Evolutionary conservation across 2,113 vertebrate species (phyloP), one percentile per base, ranked within the genome.

Genomic region (Bufo bufo): DNA sequence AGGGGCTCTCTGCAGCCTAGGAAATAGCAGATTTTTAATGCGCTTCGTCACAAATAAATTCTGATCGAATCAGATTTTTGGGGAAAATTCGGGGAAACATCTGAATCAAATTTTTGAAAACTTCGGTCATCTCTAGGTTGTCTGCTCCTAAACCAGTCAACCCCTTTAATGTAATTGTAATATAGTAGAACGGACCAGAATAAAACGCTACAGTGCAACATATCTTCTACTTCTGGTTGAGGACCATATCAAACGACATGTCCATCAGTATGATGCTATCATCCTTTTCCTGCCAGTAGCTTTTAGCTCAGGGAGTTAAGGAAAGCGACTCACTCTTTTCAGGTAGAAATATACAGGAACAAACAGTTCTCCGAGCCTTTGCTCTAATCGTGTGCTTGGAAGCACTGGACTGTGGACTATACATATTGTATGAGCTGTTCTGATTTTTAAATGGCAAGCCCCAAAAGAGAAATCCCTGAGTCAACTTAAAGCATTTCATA

Each of bases 401-500:
- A 49, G 59, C 17, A 65, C 10, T 82, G 59, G 17, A 82, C n/a
- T 82, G 59, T 82, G 80, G 56, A 82, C 80, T 17, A 82, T 49
- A 50, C 56, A 63, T 82, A 65, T 47, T 63, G 19, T 59, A 56
- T 50, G 47, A 82, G 43, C 10, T 49, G 9, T 49, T 43, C 45
- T 82, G 43, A 0, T 49, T 82, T 65, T 63, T 82, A 82, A 82
- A 82, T 65, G 59, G 17, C 59, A 65, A 82, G 56, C 9, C 80
- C 47, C 12, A 10, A 16, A 43, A 58, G 6, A 80, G 23, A 66
- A 65, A 65, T 45, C 10, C 59, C 16, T 49, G 10, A 82, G 17
- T 82, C 45, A 82, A 17, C 45, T 12, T 50, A 82, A 82, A 10
- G 13, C 19, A 49, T n/a, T 82, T 65, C 45, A 49, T 45, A 82